Percentiles rank a stretch among this genome's conserved stretches.
phyloP scores from a whole-genome alignment of 2,113 vertebrate genomes.

The Rhagologus leucostigma region DNA sequence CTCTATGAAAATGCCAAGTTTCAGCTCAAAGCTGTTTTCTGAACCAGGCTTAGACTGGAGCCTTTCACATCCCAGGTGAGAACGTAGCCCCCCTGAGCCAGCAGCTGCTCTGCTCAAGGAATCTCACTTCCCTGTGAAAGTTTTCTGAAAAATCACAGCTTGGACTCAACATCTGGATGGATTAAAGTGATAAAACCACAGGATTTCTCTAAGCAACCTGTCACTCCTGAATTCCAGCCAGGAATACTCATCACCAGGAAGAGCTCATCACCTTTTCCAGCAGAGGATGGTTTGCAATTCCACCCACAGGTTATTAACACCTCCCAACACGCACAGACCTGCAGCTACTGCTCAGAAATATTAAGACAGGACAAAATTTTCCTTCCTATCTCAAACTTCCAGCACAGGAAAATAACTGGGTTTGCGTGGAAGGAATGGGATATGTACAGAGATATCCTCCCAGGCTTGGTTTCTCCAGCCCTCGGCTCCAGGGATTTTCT shows the following conservation, averaged over 20 bases:
- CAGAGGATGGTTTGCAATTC: not conserved
- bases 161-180: not conserved
- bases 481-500: not conserved
- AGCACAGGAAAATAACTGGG: not conserved
- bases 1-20: not conserved
- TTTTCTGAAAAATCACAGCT: not conserved
- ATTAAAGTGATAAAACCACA: not conserved
- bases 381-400: not conserved
- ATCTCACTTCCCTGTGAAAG: not conserved
- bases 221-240: not conserved
- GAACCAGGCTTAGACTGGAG: not conserved
- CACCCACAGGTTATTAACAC: not conserved
- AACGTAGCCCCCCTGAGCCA: not conserved
- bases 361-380: not conserved
- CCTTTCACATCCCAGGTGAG: not conserved
- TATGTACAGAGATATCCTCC: not conserved
- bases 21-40: not conserved
- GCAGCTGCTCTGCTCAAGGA: not conserved
- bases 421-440: not conserved
- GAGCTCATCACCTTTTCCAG: not conserved
- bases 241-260: not conserved
- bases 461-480: not conserved
- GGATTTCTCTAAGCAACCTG: not conserved
- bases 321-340: not conserved
- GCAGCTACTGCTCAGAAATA: not conserved